Evolutionary conservation across 2,888 invertebrate species (phyloP).

Genomic region (Phyllotreta cruciferae): DNA sequence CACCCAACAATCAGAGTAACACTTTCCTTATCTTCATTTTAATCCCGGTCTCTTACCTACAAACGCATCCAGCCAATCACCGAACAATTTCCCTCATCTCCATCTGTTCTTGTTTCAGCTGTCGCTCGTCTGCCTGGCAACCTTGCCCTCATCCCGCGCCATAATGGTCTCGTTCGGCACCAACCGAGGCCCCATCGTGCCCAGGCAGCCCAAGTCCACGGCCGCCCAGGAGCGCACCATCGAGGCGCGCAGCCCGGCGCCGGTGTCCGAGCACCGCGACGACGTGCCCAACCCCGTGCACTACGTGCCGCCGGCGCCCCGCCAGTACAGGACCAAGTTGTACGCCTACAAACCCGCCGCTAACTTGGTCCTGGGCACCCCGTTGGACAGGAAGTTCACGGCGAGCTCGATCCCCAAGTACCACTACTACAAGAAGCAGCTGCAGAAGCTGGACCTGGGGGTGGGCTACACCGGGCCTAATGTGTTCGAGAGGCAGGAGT

Average conservation of each 20-base stretch:
- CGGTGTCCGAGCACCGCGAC: conserved; percentile 54
- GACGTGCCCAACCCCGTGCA: conserved; percentile 55
- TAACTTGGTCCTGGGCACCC: conserved; percentile 55
- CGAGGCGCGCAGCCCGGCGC: conserved; percentile 51
- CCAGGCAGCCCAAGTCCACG: conserved; percentile 40
- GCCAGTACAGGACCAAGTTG: conserved; percentile 52
- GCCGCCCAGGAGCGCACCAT: conserved; percentile 40
- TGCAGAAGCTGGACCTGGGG: conserved; percentile 49
- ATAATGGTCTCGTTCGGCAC: conserved; percentile 60
- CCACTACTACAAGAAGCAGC: conserved; percentile 49
- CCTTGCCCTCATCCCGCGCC: conserved; percentile 50
- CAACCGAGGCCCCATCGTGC: conserved; percentile 57
- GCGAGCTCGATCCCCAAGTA: conserved; percentile 50
- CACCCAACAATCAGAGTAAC: not conserved
- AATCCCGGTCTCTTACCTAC: not conserved
- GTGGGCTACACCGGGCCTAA: conserved; percentile 57
- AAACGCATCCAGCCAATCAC: not conserved
- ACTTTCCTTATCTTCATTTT: not conserved
- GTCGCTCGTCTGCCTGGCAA: conserved; percentile 46
- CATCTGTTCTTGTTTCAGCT: conserved; percentile 51
- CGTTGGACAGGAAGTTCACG: conserved; percentile 55
- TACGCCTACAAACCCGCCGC: conserved; percentile 49
- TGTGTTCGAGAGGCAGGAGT: conserved; percentile 56
- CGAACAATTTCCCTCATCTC: not conserved
- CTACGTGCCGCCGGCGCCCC: conserved; percentile 54